These are phyloP conservation scores for Leptopilina myrica DNA, from an alignment of 2,888 invertebrate species.

Conservation along the genomic window DNA sequence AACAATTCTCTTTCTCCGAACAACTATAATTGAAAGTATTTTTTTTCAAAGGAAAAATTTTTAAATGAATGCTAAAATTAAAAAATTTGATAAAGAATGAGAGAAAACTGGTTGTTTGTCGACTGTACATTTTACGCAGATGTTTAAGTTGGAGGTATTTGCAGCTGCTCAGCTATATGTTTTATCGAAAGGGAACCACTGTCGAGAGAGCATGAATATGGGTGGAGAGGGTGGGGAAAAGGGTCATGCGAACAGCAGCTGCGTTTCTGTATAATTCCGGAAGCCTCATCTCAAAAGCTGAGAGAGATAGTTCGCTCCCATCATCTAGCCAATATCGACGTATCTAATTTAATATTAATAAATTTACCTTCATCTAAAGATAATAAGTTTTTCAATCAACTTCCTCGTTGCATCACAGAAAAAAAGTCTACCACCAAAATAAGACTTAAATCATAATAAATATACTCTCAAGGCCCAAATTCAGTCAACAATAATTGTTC, in stretches of 20 bases:
- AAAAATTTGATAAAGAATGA: neutral
- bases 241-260: constrained; percentile 20
- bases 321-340: constrained; percentile 3
- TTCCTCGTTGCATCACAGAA: neutral
- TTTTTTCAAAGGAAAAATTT: too few species aligned
- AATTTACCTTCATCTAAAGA: neutral
- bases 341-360: neutral
- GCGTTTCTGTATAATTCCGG: constrained; percentile 30
- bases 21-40: too few species aligned
- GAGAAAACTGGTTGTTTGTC: neutral
- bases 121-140: constrained; percentile 17
- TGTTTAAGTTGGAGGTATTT: constrained; percentile 25
- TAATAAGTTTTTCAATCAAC: constrained; percentile 16
- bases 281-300: constrained; percentile 28
- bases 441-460: too few species aligned
- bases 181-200: constrained; percentile 36
- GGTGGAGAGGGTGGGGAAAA: neutral
- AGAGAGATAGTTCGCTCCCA: constrained; percentile 7
- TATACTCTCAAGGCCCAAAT: too few species aligned
- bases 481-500: too few species aligned
- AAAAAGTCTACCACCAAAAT: too few species aligned
- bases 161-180: constrained; percentile 23
- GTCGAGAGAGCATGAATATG: constrained; percentile 18
- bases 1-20: too few species aligned
- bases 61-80: neutral